Base-by-base conservation (phyloP, 2,113 vertebrate genomes). In the Elephantulus edwardii region DNA sequence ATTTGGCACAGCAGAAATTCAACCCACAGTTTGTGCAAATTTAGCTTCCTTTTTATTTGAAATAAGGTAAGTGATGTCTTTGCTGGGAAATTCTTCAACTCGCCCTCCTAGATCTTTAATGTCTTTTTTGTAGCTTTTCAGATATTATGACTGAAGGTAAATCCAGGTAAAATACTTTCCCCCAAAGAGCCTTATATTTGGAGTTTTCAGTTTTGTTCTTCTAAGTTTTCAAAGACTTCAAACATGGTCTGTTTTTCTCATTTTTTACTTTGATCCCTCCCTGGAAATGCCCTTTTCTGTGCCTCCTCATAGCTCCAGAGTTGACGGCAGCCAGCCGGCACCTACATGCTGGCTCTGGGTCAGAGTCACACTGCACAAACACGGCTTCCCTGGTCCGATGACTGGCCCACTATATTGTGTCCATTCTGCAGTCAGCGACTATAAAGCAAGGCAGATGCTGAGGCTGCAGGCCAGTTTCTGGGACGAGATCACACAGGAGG, bases 61-160 rank as follows among this genome's bases (percentile, higher is more conserved):
- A 77, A 99, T 98, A 85, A 99, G 96, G 93, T 99, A 99, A 95
- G 97, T 98, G 90, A 99, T 99, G 91, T 99, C 99, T 96, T 99
- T 99, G 97, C 99, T 99, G 94, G 99, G 99, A 97, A 99, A 99
- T 96, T 98, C 99, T 97, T 99, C 99, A 89, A 99, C 98, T 80
- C 97, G n/a, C 95, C 99, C 99, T 97, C 99, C 99, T 5, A 99
- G 95, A 50, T 98, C 97, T 93, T 97, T 98, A 89, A 99, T 98
- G 88, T 99, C 98, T 62, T 97, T n/a, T 98, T 96, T 98, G 99
- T 92, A 99, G 96, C 56, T 97, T 97, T 93, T 98, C 98, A 74
- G 98, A 97, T 83, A 97, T 70, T 95, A 97, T 97, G 92, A 98
- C 98, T 84, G 98, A 99, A 26, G 98, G 98, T 85, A 99, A 96